Evolutionary conservation across 2,113 vertebrate species (phyloP).

Genomic region (Balaeniceps rex): DNA sequence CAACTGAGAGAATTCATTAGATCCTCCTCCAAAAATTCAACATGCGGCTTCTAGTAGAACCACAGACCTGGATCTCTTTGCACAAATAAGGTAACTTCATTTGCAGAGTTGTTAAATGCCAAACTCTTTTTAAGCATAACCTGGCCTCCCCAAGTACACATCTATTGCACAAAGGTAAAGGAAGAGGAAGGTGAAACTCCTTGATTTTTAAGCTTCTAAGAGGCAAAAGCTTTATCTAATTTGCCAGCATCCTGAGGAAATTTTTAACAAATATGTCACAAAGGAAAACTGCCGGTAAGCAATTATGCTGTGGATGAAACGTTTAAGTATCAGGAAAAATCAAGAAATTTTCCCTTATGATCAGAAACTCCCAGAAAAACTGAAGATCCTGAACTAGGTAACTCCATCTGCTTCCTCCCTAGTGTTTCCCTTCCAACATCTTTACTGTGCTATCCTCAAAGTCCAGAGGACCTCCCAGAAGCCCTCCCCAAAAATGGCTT

Average conservation of each 20-base stretch:
- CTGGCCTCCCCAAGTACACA: neutral
- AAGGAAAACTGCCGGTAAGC: neutral
- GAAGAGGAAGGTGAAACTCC: neutral
- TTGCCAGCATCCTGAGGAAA: neutral
- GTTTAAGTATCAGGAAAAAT: neutral
- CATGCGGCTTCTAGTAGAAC: neutral
- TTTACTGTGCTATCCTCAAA: neutral
- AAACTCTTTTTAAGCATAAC: neutral
- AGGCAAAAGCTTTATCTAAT: neutral
- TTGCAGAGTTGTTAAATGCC: neutral
- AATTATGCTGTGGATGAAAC: neutral
- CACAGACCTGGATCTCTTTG: neutral
- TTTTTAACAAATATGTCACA: neutral
- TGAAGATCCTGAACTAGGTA: neutral
- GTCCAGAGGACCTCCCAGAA: neutral
- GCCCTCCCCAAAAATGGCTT: neutral
- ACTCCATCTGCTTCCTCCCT: neutral
- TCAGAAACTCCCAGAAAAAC: neutral
- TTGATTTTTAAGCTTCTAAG: neutral
- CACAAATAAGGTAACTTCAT: neutral
- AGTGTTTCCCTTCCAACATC: neutral
- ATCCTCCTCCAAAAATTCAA: constrained; percentile 15
- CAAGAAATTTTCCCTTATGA: neutral
- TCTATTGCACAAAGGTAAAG: neutral
- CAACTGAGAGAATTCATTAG: neutral